Conservation (phyloP, 2,113 vertebrate genomes). For the Isurus oxyrinchus region DNA sequence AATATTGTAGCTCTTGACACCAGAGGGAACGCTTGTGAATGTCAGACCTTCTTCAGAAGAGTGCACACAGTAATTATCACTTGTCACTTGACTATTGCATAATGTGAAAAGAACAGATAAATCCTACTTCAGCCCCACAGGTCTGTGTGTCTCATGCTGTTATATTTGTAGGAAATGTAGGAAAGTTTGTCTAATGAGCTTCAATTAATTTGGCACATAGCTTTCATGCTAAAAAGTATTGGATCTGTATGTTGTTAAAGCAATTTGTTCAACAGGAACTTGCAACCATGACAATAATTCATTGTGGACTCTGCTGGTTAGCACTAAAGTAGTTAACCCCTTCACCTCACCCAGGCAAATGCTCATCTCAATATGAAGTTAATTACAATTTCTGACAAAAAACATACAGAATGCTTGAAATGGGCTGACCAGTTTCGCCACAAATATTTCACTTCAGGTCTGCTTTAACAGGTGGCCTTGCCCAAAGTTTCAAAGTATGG, state of each 20-base stretch:
- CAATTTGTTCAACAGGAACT: not conserved
- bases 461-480: not conserved
- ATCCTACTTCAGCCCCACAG: not conserved
- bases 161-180: not conserved
- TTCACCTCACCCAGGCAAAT: not conserved
- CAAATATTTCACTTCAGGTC: not conserved
- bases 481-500: not conserved
- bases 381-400: not conserved
- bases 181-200: not conserved
- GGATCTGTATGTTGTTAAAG: not conserved
- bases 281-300: not conserved
- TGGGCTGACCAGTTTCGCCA: not conserved
- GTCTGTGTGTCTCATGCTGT: not conserved
- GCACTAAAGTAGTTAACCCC: not conserved
- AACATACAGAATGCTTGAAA: not conserved
- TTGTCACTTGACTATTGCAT: not conserved
- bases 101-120: not conserved
- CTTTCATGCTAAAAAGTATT: not conserved
- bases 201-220: not conserved
- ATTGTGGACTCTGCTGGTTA: not conserved
- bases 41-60: constrained; percentile 7
- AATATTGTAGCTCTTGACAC: not conserved
- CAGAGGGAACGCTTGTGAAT: not conserved
- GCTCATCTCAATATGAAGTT: not conserved
- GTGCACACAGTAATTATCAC: constrained; percentile 7